A percentile compares a stretch with the other conserved stretches of the same genome.
Evolutionary conservation across 23 tunicate genomes (phyloP).

Genomic region (Halocynthia aurantium): DNA sequence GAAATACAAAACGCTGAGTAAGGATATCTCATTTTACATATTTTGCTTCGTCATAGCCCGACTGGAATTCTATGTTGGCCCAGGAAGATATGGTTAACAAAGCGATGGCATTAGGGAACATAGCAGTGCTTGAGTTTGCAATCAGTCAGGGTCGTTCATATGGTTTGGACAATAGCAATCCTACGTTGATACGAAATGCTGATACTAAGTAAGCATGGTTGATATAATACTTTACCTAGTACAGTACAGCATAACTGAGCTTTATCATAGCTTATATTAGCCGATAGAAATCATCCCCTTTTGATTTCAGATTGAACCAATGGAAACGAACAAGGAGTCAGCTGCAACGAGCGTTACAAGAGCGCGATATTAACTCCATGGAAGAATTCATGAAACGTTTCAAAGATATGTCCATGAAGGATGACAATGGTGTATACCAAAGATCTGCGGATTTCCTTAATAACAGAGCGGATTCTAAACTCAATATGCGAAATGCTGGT

Average conservation of each 20-base stretch:
- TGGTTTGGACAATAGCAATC: conserved; percentile 20
- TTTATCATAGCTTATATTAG: neutral
- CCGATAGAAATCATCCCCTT: neutral
- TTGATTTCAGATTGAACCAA: conserved; percentile 34
- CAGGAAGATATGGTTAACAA: conserved; percentile 47
- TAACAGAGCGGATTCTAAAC: conserved; percentile 3
- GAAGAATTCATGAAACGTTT: conserved; percentile 44
- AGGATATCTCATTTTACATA: neutral
- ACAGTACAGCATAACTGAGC: neutral
- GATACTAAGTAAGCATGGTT: conserved; percentile 25
- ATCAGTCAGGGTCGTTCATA: conserved; percentile 30
- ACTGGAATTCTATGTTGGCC: conserved; percentile 7
- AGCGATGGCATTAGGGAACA: conserved; percentile 50
- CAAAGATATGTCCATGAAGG: conserved; percentile 50
- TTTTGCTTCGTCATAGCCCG: neutral
- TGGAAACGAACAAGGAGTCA: conserved; percentile 50
- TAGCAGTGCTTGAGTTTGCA: conserved; percentile 62
- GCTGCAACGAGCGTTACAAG: conserved; percentile 25
- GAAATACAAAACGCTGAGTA: neutral
- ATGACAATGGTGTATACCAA: conserved; percentile 46
- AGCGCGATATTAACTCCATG: conserved; percentile 40
- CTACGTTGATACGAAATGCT: conserved; percentile 26
- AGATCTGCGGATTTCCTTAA: conserved; percentile 20
- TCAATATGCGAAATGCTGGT: conserved; percentile 26
- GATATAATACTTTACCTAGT: neutral